Evolutionary conservation across 2,113 vertebrate species (phyloP), one percentile per base, ranked within the genome.

Genomic region (Odobenus rosmarus): DNA sequence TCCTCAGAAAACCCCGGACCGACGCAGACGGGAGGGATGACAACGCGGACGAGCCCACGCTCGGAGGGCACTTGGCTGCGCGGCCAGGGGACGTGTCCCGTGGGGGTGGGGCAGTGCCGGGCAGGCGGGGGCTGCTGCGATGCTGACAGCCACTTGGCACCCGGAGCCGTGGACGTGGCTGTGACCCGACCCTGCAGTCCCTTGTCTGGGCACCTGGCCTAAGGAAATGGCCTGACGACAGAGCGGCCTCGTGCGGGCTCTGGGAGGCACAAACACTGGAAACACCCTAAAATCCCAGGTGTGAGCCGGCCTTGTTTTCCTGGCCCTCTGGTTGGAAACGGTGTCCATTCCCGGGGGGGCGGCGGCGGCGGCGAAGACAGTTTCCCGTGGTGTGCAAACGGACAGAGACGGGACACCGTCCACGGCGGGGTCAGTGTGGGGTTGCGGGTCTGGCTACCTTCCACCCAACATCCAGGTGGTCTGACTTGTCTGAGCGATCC

Each of bases 361-460:
- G 28, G 4, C 2, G 16, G 69, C 10, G 7, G 69, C 10, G 15
- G 33, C 1, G 1, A 31, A 21, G 64, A 36, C 26, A 1, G 51
- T 12, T 12, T 76, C 31, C 33, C 13, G 16, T 19, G 10, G 2
- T 11, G 36, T 12, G 49, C 14, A 24, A 5, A 19, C 21, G 1
- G 1, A 16, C 18, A 33, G n/a, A 33, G 39, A 53, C 18, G 15
- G 12, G 2, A 11, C 12, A 2, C 61, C 1, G 13, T 31, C 72
- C 14, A 3, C 5, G 0, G 31, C 3, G 7, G 71, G 69, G 7
- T 53, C 28, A 11, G 12, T 14, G 0, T 6, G 3, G 3, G 14
- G 7, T 46, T 8, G 12, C 28, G 16, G 8, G 49, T 36, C 39
- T 7, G 4, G 23, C 33, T 16, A 4, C 71, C 6, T 23, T 15